These are phyloP conservation scores for Prunella strophiata DNA, from an alignment of 2,797 vertebrate species.

Conservation along the genomic window DNA sequence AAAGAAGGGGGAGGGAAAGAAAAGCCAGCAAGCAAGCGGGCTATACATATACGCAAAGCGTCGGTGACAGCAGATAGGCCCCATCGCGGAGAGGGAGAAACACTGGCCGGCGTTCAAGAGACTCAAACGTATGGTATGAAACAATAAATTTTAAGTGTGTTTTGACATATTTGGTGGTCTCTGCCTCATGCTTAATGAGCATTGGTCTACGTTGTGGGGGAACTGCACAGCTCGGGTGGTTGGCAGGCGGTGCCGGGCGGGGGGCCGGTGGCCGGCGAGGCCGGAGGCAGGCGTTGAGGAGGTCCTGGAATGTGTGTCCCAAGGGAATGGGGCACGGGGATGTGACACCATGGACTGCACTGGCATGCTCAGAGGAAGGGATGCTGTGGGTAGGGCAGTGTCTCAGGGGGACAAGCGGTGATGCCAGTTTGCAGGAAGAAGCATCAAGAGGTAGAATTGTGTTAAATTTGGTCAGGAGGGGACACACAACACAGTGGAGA, in stretches of 20 bases:
- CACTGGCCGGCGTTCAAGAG: slow-evolving; percentile 51
- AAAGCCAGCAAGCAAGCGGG: not conserved
- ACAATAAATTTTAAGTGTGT: slow-evolving; percentile 64
- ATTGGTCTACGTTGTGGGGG: slow-evolving; percentile 49
- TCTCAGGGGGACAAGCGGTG: fast-evolving
- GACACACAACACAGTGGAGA: fast-evolving
- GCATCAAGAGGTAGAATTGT: not conserved
- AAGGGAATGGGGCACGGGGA: fast-evolving
- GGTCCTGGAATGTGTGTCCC: not conserved
- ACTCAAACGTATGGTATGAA: slow-evolving; percentile 54
- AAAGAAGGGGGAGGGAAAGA: not conserved
- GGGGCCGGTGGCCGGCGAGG: not conserved
- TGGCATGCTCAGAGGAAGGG: not conserved
- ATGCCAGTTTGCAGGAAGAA: not conserved
- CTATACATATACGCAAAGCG: not conserved
- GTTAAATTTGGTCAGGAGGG: not conserved
- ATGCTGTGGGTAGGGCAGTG: fast-evolving
- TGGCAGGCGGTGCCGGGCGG: slow-evolving; percentile 10
- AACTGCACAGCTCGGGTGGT: slow-evolving; percentile 12
- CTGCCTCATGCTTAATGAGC: slow-evolving; percentile 59
- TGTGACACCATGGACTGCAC: fast-evolving
- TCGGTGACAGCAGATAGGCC: slow-evolving; percentile 36
- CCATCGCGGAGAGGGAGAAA: slow-evolving; percentile 27
- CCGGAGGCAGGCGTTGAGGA: not conserved
- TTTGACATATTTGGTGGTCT: slow-evolving; percentile 72